Conservation (phyloP, 2,113 vertebrate genomes). For the Poecile atricapillus region DNA sequence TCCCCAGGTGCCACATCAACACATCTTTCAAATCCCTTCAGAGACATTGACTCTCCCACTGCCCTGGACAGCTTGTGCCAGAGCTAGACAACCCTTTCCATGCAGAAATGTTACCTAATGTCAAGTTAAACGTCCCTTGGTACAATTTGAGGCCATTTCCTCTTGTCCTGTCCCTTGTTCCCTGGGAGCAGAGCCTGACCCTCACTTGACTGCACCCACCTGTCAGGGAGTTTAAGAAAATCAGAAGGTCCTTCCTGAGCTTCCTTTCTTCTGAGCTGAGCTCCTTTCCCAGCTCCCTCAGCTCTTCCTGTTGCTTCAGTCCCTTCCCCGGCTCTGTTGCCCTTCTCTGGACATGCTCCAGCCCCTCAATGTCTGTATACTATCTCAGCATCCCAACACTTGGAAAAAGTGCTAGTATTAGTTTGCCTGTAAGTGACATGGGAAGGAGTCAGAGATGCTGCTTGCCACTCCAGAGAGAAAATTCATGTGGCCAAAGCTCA, state of each 20-base stretch:
- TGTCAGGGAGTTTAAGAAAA: not conserved
- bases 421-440: not conserved
- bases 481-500: not conserved
- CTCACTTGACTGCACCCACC: rapidly evolving
- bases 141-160: not conserved
- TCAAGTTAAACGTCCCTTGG: not conserved
- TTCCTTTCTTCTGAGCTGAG: not conserved
- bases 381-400: not conserved
- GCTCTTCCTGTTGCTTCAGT: too few relatives aligned
- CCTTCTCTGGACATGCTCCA: not conserved
- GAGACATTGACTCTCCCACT: not conserved
- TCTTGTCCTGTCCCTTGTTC: not conserved
- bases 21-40: not conserved
- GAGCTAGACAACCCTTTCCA: not conserved
- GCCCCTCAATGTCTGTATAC: not conserved
- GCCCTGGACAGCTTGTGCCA: not conserved
- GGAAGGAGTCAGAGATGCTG: not conserved
- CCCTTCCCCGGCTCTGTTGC: not conserved
- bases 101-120: not conserved
- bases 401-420: not conserved
- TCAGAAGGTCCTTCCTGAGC: not conserved
- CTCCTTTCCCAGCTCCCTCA: not conserved
- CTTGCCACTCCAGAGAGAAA: not conserved
- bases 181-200: not conserved
- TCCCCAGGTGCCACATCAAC: not conserved